phyloP scores from a whole-genome alignment of 2,888 invertebrate genomes.

The Drosophila phalerata region DNA sequence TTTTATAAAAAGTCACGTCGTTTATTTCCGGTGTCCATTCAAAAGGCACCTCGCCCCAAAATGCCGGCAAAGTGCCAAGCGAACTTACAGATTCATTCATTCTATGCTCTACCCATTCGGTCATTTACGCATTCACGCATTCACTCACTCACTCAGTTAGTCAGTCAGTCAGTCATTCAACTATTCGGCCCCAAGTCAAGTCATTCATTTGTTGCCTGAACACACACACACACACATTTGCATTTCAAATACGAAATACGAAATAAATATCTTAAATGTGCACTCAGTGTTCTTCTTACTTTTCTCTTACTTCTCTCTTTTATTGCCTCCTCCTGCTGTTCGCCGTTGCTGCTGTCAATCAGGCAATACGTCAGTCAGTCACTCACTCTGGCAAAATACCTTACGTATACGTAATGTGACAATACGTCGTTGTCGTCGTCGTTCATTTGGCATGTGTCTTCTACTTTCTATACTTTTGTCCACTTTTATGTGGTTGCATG shows the following conservation, averaged over 20 bases:
- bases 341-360: constrained; percentile 74
- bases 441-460: constrained; percentile 61
- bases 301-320: neutral
- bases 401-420: constrained; percentile 78
- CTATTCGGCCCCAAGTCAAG: constrained; percentile 61
- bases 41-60: constrained; percentile 35
- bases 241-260: constrained; percentile 76
- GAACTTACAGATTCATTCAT: constrained; percentile 79
- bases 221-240: constrained; percentile 60
- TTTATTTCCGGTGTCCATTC: constrained; percentile 83
- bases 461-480: constrained; percentile 37
- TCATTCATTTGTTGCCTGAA: constrained; percentile 44
- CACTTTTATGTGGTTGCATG: constrained; percentile 30
- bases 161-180: constrained; percentile 41
- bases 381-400: constrained; percentile 61
- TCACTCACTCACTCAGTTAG: constrained; percentile 45
- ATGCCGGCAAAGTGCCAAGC: constrained; percentile 72
- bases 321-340: constrained; percentile 11
- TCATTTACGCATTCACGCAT: constrained; percentile 11
- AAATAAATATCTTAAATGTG: constrained; percentile 77
- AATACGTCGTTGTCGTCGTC: constrained; percentile 54
- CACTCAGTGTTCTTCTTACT: constrained; percentile 28
- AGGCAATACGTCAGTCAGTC: constrained; percentile 79
- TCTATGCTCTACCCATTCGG: constrained; percentile 51
- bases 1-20: constrained; percentile 84